These are phyloP conservation scores for Sebastes hubbsi DNA, from an alignment of 2,797 vertebrate genomes.

Conservation along the genomic window DNA sequence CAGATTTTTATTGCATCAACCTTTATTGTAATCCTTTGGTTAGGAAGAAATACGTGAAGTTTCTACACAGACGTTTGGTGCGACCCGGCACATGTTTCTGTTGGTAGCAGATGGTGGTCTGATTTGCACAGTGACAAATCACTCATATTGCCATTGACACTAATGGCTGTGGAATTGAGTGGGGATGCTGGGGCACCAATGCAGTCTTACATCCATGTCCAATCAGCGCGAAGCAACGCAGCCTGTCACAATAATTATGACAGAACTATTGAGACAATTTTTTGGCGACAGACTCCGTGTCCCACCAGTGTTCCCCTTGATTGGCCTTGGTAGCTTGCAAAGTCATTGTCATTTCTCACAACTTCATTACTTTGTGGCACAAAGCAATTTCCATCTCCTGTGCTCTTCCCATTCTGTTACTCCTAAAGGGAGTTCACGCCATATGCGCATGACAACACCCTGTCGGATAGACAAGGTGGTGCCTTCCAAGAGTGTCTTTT, in stretches of 20 bases:
- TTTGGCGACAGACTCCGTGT: slow-evolving; percentile 58
- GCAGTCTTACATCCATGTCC: slow-evolving; percentile 71
- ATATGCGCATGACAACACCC: slow-evolving; percentile 76
- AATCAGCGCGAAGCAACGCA: slow-evolving; percentile 69
- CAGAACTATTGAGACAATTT: slow-evolving; percentile 67
- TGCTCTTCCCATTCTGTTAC: slow-evolving; percentile 51
- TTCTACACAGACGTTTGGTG: slow-evolving; percentile 16
- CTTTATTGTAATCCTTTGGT: not conserved
- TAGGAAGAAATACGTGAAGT: slow-evolving; percentile 3
- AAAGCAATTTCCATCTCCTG: slow-evolving; percentile 75
- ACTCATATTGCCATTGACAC: slow-evolving; percentile 70
- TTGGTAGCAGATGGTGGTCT: slow-evolving; percentile 71
- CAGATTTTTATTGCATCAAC: not conserved
- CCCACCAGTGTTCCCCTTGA: slow-evolving; percentile 70
- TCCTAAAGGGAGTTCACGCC: slow-evolving; percentile 73
- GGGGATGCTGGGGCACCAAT: slow-evolving; percentile 66
- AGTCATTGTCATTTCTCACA: slow-evolving; percentile 79
- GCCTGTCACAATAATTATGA: slow-evolving; percentile 79
- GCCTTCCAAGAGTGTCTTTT: slow-evolving; percentile 32
- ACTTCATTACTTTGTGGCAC: slow-evolving; percentile 79
- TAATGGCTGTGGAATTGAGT: slow-evolving; percentile 77
- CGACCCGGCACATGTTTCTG: slow-evolving; percentile 39
- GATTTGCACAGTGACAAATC: slow-evolving; percentile 69
- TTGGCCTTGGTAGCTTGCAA: slow-evolving; percentile 78
- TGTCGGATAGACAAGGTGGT: slow-evolving; percentile 60